These are phyloP conservation scores for Drosophila flavopinicola DNA, from an alignment of 2,888 invertebrate species.

Conservation along the genomic window DNA sequence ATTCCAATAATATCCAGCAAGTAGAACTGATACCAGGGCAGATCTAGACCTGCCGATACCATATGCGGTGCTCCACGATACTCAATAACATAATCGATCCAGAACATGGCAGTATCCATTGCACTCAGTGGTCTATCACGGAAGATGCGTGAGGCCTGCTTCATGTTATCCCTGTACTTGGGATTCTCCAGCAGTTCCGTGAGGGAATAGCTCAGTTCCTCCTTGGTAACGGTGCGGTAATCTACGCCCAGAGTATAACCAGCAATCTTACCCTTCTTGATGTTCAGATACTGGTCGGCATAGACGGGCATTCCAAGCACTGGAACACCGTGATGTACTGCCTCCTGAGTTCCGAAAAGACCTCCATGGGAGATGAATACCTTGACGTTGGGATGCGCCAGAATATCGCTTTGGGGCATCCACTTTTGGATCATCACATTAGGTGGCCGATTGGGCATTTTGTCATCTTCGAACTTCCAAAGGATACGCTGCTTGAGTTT, in stretches of 20 bases:
- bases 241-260: slow-evolving; percentile 76
- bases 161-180: slow-evolving; percentile 76
- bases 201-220: slow-evolving; percentile 64
- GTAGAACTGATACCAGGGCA: slow-evolving; percentile 82
- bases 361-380: slow-evolving; percentile 84
- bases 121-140: slow-evolving; percentile 79
- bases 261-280: slow-evolving; percentile 65
- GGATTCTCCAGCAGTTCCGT: slow-evolving; percentile 82
- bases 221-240: slow-evolving; percentile 69
- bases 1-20: slow-evolving; percentile 76
- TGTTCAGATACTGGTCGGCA: slow-evolving; percentile 82
- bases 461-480: slow-evolving; percentile 85
- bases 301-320: slow-evolving; percentile 83
- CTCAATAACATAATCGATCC: slow-evolving; percentile 83
- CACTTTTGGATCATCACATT: slow-evolving; percentile 84
- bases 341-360: slow-evolving; percentile 82
- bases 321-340: slow-evolving; percentile 82
- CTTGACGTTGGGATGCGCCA: slow-evolving; percentile 83
- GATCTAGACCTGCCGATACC: slow-evolving; percentile 71
- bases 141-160: slow-evolving; percentile 74
- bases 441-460: slow-evolving; percentile 75
- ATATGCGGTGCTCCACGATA: slow-evolving; percentile 83
- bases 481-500: slow-evolving; percentile 83
- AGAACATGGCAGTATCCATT: slow-evolving; percentile 82
- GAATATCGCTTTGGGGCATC: slow-evolving; percentile 85